Base-by-base conservation (phyloP, 2,113 vertebrate species). In the Jaculus jaculus region DNA sequence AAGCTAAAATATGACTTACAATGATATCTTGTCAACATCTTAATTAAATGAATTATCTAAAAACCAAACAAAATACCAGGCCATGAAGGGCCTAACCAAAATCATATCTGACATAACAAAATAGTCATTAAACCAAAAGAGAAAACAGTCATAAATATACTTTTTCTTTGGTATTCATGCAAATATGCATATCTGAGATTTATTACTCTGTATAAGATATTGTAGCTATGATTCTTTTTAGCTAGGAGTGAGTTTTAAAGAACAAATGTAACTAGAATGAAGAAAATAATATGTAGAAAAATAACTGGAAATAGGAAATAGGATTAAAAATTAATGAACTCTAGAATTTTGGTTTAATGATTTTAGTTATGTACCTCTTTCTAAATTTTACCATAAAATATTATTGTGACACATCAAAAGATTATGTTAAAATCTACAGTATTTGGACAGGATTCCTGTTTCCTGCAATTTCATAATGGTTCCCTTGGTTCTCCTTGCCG, bases 101-200 rank as follows among this genome's bases (percentile, higher is more conserved):
- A 91, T 32, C 20, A 82, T 58, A 15, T 7, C 37, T 89, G 68
- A 91, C 13, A 12, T 61, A 93, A 84, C 60, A 94, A 84, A 93
- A 83, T 93, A 95, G 77, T 75, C 24, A 71, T 24, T 88, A 75
- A 89, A 24, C 60, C 61, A 95, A 91, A 73, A 66, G 13, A 34
- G 10, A 15, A 68, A 92, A 89, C 84, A n/a, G 6, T 34, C 21
- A 66, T 77, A 90, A 83, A 63, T 84, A 10, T 68, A 9, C 61
- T 69, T 79, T 94, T 90, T 60, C 63, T 60, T 84, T 95, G 63
- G 58, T 32, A 32, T 34, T 94, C 7, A 85, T 47, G 2, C 15
- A 95, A 91, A 93, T 80, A 24, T 88, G 20, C 16, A 87, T 84
- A 87, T 96, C n/a, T 82, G 21, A 95, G 12, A 91, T 83, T 81